Conservation (phyloP, 2,888 invertebrate genomes). For the Dioctria rufipes region DNA sequence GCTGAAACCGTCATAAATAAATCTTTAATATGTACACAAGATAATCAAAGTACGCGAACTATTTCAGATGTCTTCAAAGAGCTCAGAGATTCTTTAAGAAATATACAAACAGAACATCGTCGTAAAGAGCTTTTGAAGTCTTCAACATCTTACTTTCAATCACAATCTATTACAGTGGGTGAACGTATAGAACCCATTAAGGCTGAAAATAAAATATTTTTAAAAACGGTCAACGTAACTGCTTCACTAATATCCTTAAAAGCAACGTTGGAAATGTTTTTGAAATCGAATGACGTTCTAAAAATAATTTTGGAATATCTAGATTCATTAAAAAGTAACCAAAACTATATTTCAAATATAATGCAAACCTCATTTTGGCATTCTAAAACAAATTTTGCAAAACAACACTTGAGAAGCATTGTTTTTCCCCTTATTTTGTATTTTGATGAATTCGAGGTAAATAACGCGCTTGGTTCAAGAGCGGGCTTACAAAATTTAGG, state of each 20-base stretch:
- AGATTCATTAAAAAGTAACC: background rate
- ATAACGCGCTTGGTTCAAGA: constrained; percentile 40
- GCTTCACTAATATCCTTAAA: background rate
- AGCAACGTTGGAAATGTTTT: background rate
- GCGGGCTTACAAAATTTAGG: constrained; percentile 55
- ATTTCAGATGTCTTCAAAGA: background rate
- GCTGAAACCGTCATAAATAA: background rate
- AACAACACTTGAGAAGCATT: no score
- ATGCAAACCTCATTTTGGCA: no score
- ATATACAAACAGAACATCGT: constrained; percentile 4
- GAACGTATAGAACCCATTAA: background rate
- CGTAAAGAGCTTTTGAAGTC: background rate
- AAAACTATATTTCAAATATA: background rate
- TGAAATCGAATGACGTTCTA: background rate
- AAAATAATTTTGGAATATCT: background rate
- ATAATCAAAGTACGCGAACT: background rate
- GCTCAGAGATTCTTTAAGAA: background rate
- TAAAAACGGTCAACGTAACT: constrained; percentile 1
- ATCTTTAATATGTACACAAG: background rate
- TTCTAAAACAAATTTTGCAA: no score
- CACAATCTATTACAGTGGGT: background rate
- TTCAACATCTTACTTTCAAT: background rate
- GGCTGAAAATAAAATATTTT: no score
- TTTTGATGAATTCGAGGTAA: no score
- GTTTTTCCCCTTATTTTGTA: no score